These are phyloP conservation scores for Ciconia stormi DNA, from an alignment of 2,113 vertebrate genomes.

Conservation along the genomic window DNA sequence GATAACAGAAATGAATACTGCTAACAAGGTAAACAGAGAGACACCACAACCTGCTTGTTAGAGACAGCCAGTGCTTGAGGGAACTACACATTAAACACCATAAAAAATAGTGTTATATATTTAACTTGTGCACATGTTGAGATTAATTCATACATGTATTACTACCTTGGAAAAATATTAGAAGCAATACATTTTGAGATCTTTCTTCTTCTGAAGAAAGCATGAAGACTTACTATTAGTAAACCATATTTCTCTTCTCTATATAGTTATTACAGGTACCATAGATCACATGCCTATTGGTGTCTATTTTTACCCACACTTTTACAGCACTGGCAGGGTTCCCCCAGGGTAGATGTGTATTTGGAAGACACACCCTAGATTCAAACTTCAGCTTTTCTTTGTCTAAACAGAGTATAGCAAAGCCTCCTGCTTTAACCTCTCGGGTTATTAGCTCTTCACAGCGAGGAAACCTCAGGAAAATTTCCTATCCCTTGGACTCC, in stretches of 20 bases:
- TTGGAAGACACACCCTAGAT: not conserved
- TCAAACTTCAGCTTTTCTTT: not conserved
- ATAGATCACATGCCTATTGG: not conserved
- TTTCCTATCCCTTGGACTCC: not conserved
- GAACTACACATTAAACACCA: not conserved
- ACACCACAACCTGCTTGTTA: slow-evolving; percentile 17
- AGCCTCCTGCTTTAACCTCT: not conserved
- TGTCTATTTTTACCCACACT: not conserved
- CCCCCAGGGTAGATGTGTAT: not conserved
- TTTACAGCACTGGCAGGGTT: not conserved
- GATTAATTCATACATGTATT: not conserved
- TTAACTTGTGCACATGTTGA: not conserved
- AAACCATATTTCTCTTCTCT: not conserved
- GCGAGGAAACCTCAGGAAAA: not conserved
- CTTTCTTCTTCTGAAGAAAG: not conserved
- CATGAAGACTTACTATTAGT: not conserved
- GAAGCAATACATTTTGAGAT: not conserved
- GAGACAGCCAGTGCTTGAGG: slow-evolving; percentile 43
- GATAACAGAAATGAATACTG: slow-evolving; percentile 45
- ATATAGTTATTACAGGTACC: not conserved
- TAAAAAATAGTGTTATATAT: not conserved
- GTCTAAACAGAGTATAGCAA: not conserved
- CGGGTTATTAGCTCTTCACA: not conserved
- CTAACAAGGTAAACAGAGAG: slow-evolving; percentile 59
- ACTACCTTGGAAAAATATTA: not conserved